Evolutionary conservation across 1,140 invertebrate genomes (phyloP).

Genomic region (Cataglyphis hispanica): DNA sequence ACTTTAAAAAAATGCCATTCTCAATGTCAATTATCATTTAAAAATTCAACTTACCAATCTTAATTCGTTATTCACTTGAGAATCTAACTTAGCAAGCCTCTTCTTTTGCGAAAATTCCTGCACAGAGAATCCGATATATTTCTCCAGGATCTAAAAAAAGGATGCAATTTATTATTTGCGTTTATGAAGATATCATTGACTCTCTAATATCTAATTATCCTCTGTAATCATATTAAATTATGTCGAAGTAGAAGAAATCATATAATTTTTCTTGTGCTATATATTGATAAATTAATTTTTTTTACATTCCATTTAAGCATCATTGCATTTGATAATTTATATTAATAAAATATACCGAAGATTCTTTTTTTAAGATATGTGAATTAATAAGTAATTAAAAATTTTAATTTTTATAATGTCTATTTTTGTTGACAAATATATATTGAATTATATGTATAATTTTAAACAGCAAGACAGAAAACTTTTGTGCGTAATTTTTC

Average conservation of each 20-base stretch:
- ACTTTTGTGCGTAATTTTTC: background rate
- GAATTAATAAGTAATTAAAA: no score
- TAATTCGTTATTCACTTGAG: conserved; percentile 75
- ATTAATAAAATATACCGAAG: no score
- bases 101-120: conserved; percentile 80
- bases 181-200: conserved; percentile 9
- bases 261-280: background rate
- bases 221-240: conserved; percentile 6
- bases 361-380: no score
- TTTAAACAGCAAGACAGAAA: background rate
- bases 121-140: conserved; percentile 78
- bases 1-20: conserved; percentile 21
- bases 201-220: background rate
- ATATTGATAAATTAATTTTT: background rate
- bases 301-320: conserved; percentile 13
- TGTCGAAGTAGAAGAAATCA: background rate
- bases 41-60: conserved; percentile 72
- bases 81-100: conserved; percentile 77
- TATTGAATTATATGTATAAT: no score
- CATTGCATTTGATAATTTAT: background rate
- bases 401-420: no score
- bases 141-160: conserved; percentile 78
- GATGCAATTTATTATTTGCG: background rate
- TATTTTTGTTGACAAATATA: no score
- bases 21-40: conserved; percentile 26